A percentile compares a stretch with the other conserved stretches of the same genome.
Evolutionary conservation across 1,140 invertebrate genomes (phyloP).

Genomic region (Drosophila lini): DNA sequence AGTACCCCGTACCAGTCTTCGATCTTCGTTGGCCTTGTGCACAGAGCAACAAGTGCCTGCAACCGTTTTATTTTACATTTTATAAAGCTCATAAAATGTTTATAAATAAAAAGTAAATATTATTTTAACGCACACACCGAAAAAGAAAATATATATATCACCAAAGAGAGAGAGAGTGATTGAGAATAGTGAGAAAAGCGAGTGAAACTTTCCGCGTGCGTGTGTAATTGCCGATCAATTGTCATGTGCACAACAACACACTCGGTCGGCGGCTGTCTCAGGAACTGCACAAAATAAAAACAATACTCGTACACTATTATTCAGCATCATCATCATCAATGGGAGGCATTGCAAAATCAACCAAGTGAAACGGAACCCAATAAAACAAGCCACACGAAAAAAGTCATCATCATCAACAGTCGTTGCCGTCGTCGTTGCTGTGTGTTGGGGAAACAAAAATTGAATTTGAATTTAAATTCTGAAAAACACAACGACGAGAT

Average conservation of each 20-base stretch:
- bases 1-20: slow-evolving; percentile 9
- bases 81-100: slow-evolving; percentile 68
- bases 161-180: slow-evolving; percentile 2
- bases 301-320: slow-evolving; percentile 32
- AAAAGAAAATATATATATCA: not conserved
- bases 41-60: slow-evolving; percentile 36
- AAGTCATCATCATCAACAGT: not conserved
- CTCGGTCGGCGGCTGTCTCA: slow-evolving; percentile 4
- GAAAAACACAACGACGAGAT: slow-evolving; percentile 30
- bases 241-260: slow-evolving; percentile 52
- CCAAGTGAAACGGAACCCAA: slow-evolving; percentile 54
- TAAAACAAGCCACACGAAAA: slow-evolving; percentile 35
- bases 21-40: slow-evolving; percentile 20
- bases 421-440: not conserved
- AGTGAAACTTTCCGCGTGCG: slow-evolving; percentile 21
- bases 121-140: slow-evolving; percentile 50
- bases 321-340: slow-evolving; percentile 44
- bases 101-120: slow-evolving; percentile 78
- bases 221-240: slow-evolving; percentile 70
- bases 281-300: slow-evolving; percentile 29
- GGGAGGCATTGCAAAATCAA: slow-evolving; percentile 51
- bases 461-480: slow-evolving; percentile 16
- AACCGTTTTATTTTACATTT: slow-evolving; percentile 67
- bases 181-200: slow-evolving; percentile 3
- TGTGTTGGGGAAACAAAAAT: slow-evolving; percentile 12